Base-by-base conservation (phyloP, 2,888 invertebrate species). In the Melipona beecheii region DNA sequence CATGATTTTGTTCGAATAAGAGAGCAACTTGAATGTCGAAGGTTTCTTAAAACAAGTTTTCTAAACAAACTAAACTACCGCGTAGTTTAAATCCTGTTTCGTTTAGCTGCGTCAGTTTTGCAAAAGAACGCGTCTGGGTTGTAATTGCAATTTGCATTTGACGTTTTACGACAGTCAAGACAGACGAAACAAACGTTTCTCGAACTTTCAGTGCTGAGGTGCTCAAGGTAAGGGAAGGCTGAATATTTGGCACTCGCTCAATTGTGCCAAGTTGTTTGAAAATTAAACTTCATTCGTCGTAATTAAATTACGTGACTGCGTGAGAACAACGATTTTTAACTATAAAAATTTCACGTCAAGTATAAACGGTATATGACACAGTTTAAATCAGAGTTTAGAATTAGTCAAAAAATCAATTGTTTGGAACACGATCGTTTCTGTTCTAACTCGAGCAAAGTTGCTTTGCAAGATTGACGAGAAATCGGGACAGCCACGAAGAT, bases 401-500 rank as follows among this genome's bases (percentile, higher is more conserved):
- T 31, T 31, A 31, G 4, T 31, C 4, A 31, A 31, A 31, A 4
- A 9, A 36, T 36, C 43, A 43, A 9, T 43, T 43, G 9, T 43
- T 43, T 43, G 9, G 43, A 43, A 9, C 43, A 43, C 43, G 43
- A 43, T 43, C 43, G 9, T 43, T 43, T 43, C 43, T 9, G 2
- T 11, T 43, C 43, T 11, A 9, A 43, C 36, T 9, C 0, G 36
- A 36, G 36, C 0, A 9, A 36, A 36, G 2, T 50, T 6, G 49
- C 52, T 49, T 24, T 4, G 2, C 5, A 65, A 5, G 15, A n/a
- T 31, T 31, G 17, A 36, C 31, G 31, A 15, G 19, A 62, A 72
- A 2, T 19, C 21, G 13, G 36, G 15, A 58, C 24, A 58, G 24
- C 81, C 81, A 83, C 68, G 87, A 79, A 84, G 76, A 85, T 89